Conservation (phyloP, 2,113 vertebrate species). For the Tupaia chinensis region DNA sequence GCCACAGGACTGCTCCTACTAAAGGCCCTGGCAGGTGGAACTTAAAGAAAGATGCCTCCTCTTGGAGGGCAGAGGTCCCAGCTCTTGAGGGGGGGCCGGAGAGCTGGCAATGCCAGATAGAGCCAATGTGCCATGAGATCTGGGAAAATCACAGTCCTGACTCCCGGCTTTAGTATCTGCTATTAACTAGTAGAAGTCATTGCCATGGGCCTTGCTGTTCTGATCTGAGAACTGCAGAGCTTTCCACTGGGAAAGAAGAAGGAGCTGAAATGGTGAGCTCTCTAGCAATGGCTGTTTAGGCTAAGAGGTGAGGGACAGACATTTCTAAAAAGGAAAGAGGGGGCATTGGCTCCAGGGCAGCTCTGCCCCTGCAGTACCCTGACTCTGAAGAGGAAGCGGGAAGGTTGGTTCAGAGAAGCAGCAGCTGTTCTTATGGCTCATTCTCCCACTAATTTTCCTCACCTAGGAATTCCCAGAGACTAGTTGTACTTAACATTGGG, state of each 20-base stretch:
- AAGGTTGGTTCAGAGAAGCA: not conserved
- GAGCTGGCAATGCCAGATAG: not conserved
- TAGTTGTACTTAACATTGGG: not conserved
- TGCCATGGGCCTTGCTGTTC: fast-evolving
- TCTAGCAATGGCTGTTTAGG: not conserved
- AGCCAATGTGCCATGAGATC: fast-evolving
- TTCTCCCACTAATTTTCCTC: not conserved
- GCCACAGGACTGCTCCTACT: fast-evolving
- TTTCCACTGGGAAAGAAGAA: not conserved
- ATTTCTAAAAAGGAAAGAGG: not conserved
- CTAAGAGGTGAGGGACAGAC: not conserved
- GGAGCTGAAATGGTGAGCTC: not conserved
- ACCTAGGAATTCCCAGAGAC: not conserved
- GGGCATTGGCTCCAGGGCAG: not conserved
- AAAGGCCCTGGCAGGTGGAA: not conserved
- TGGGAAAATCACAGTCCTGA: not conserved
- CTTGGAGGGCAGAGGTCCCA: not conserved
- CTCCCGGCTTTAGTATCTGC: not conserved
- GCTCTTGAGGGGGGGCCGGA: not conserved
- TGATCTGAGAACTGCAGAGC: no score
- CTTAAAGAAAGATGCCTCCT: not conserved
- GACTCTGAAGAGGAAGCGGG: not conserved
- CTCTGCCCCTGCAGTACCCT: fast-evolving
- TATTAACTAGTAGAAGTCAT: not conserved
- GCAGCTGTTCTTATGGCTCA: not conserved